phyloP scores from a whole-genome alignment of 2,113 vertebrate species.

The Phoxinus phoxinus region DNA sequence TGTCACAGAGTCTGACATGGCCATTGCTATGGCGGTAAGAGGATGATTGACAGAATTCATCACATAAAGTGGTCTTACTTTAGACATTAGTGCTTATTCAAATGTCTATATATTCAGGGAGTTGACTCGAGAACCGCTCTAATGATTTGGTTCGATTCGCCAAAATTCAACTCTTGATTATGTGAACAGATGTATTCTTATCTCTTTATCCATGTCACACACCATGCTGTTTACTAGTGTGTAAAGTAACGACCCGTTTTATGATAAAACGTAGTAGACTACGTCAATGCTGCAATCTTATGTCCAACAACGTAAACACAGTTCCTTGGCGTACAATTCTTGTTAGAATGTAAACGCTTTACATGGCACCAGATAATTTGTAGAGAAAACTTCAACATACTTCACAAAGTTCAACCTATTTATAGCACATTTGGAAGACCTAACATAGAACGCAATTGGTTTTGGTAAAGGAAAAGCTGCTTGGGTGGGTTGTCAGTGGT shows the following conservation, averaged over 20 bases:
- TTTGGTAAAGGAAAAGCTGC: not conserved
- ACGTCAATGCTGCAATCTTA: not conserved
- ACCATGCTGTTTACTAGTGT: not conserved
- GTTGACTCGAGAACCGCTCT: not conserved
- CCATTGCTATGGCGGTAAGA: slow-evolving; percentile 97
- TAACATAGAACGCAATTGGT: not conserved
- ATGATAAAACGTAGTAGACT: not conserved
- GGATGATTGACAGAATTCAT: not conserved
- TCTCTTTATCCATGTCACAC: not conserved
- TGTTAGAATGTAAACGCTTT: not conserved
- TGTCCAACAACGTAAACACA: not conserved
- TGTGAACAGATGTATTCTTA: too few species aligned
- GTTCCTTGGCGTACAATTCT: not conserved
- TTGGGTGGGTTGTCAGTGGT: not conserved
- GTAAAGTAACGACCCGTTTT: not conserved
- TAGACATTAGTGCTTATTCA: not conserved
- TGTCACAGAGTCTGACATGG: slow-evolving; percentile 91
- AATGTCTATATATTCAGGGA: not conserved
- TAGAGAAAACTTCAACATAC: not conserved
- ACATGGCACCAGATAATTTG: not conserved
- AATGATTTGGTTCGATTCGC: not conserved
- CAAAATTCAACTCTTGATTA: not conserved
- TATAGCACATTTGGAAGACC: not conserved
- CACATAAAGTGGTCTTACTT: not conserved
- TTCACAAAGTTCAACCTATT: slow-evolving; percentile 21